These are phyloP conservation scores for Drosophila antonietae DNA, from an alignment of 2,888 invertebrate species.

Conservation along the genomic window DNA sequence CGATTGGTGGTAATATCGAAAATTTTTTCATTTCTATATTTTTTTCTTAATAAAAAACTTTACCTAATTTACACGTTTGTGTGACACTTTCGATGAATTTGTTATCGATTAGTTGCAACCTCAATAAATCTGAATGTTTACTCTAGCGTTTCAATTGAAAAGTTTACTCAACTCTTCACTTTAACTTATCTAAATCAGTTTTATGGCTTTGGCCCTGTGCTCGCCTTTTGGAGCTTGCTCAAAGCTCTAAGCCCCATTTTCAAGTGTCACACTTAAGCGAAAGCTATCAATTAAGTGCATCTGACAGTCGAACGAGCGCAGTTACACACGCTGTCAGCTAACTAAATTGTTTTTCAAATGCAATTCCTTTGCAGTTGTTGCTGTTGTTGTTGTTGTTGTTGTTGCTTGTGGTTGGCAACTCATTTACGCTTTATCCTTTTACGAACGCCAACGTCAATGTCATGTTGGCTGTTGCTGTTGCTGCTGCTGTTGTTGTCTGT, in stretches of 20 bases:
- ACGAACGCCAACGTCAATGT: conserved; percentile 49
- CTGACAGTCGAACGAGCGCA: conserved; percentile 41
- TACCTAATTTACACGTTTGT: not conserved
- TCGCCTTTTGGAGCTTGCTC: not conserved
- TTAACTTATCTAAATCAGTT: not conserved
- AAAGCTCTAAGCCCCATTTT: conserved; percentile 9
- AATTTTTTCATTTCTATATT: no score
- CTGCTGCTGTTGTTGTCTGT: conserved; percentile 20
- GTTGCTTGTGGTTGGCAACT: conserved; percentile 54
- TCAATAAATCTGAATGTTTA: not conserved
- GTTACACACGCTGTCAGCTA: conserved; percentile 37
- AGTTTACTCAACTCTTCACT: not conserved
- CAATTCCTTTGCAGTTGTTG: conserved; percentile 26
- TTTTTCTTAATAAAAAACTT: not conserved
- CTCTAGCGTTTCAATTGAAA: not conserved
- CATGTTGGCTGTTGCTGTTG: conserved; percentile 39
- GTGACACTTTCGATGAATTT: not conserved
- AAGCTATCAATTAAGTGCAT: conserved; percentile 54
- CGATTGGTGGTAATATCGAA: not conserved
- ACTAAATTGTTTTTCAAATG: conserved; percentile 57
- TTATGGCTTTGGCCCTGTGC: not conserved
- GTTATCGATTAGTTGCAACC: not conserved
- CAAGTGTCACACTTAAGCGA: conserved; percentile 25
- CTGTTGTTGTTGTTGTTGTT: conserved; percentile 10
- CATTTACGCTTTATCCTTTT: conserved; percentile 65